Conservation (phyloP, 2,797 vertebrate species). For the Propithecus perrieri region DNA sequence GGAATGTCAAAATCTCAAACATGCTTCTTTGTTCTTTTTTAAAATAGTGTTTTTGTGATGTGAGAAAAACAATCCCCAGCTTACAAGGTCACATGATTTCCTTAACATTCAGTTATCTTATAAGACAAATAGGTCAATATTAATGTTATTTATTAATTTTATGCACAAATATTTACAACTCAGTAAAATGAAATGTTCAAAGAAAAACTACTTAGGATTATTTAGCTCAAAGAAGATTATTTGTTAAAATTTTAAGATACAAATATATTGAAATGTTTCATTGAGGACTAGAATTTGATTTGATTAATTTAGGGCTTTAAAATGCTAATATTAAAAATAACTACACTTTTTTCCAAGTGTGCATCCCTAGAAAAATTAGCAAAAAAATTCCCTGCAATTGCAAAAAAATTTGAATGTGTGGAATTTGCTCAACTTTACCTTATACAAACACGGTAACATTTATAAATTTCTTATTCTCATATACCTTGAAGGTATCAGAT, state of each 20-base stretch:
- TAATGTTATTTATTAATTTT: not conserved
- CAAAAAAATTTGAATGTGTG: not conserved
- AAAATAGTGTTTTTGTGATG: not conserved
- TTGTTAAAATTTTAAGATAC: not conserved
- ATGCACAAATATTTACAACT: not conserved
- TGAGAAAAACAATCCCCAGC: not conserved
- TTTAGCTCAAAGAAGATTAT: not conserved
- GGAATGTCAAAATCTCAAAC: not conserved
- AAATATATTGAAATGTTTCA: not conserved
- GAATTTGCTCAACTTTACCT: not conserved
- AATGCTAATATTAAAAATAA: not conserved
- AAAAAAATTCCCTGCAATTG: not conserved
- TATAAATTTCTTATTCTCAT: not conserved
- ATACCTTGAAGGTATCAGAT: not conserved
- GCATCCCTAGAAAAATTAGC: rapidly evolving
- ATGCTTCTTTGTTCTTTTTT: not conserved
- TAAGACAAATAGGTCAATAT: slow-evolving; percentile 2
- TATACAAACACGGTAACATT: not conserved
- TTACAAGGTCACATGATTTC: not conserved
- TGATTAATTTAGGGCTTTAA: not conserved
- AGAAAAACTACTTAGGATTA: not conserved
- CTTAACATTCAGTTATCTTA: not conserved
- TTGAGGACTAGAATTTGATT: not conserved
- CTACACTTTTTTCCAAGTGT: not conserved
- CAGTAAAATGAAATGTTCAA: not conserved